Percentiles rank a stretch among this genome's conserved stretches.
Conservation (phyloP, 1,140 invertebrate genomes). For the Drosophila teissieri region DNA sequence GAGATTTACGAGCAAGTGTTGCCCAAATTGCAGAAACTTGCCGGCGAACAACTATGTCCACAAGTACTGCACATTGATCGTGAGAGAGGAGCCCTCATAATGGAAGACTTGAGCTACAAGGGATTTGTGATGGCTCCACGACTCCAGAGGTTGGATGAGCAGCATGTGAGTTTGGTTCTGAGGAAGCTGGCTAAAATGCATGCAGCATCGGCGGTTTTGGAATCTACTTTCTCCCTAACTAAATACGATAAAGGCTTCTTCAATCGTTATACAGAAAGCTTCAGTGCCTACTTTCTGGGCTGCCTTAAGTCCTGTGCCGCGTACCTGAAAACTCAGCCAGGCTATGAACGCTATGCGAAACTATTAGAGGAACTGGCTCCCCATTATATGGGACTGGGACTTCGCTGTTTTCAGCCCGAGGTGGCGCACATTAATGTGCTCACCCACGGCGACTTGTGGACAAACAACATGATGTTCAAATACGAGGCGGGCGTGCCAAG, state of each 20-base stretch:
- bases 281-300: slow-evolving; percentile 50
- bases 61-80: slow-evolving; percentile 49
- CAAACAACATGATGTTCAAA: slow-evolving; percentile 88
- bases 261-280: slow-evolving; percentile 62
- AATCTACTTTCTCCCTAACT: slow-evolving; percentile 6
- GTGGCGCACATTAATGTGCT: slow-evolving; percentile 86
- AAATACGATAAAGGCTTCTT: slow-evolving; percentile 65
- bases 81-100: slow-evolving; percentile 31
- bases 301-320: slow-evolving; percentile 45
- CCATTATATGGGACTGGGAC: slow-evolving; percentile 57
- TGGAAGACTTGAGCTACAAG: slow-evolving; percentile 57
- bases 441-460: slow-evolving; percentile 88
- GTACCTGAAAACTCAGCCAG: slow-evolving; percentile 21
- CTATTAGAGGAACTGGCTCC: slow-evolving; percentile 40
- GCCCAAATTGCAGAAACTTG: slow-evolving; percentile 49
- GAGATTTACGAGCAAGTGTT: slow-evolving; percentile 60
- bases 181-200: slow-evolving; percentile 86
- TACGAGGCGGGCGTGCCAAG: slow-evolving; percentile 85
- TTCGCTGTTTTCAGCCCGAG: slow-evolving; percentile 61
- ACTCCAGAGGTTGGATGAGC: slow-evolving; percentile 85
- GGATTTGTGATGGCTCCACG: slow-evolving; percentile 85
- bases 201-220: slow-evolving; percentile 83
- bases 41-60: slow-evolving; percentile 53
- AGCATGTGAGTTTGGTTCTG: slow-evolving; percentile 85
- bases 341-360: slow-evolving; percentile 23